Percentiles rank a stretch among this genome's conserved stretches.
These are phyloP conservation scores for Propithecus deckenii DNA, from an alignment of 2,797 vertebrate genomes.

Conservation along the genomic window DNA sequence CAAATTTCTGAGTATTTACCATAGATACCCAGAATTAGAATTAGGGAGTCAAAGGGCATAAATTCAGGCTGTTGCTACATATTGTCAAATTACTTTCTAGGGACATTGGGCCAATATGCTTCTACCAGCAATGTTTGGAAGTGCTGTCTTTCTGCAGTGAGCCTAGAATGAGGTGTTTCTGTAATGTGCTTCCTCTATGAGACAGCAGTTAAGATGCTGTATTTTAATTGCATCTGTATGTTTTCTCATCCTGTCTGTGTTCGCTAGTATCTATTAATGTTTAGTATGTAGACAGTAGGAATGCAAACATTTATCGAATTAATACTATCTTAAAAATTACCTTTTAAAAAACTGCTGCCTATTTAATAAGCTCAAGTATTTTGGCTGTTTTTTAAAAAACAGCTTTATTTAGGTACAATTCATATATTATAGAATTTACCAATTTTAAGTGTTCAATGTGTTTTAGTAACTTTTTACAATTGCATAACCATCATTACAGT, in stretches of 20 bases:
- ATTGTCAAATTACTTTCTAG: neutral
- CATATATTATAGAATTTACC: neutral
- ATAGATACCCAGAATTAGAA: neutral
- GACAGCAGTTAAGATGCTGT: neutral
- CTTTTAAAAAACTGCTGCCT: neutral
- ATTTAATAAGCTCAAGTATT: neutral
- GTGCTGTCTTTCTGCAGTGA: neutral
- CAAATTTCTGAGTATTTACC: conserved; percentile 36
- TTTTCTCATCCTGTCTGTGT: neutral
- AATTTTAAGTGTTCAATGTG: neutral
- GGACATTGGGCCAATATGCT: neutral
- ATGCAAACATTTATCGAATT: neutral
- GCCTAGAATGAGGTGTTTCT: neutral
- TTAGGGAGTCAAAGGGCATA: neutral
- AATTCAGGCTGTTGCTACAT: neutral
- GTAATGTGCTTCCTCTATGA: neutral
- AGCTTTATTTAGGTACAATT: neutral
- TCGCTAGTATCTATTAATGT: neutral
- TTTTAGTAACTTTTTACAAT: neutral
- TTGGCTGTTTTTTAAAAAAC: neutral
- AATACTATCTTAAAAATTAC: neutral
- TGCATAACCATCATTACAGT: neutral
- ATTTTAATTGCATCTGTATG: neutral
- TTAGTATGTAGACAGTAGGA: neutral
- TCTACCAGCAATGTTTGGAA: neutral